Conservation (phyloP, 2,888 invertebrate species). For the Eulithis testata region DNA sequence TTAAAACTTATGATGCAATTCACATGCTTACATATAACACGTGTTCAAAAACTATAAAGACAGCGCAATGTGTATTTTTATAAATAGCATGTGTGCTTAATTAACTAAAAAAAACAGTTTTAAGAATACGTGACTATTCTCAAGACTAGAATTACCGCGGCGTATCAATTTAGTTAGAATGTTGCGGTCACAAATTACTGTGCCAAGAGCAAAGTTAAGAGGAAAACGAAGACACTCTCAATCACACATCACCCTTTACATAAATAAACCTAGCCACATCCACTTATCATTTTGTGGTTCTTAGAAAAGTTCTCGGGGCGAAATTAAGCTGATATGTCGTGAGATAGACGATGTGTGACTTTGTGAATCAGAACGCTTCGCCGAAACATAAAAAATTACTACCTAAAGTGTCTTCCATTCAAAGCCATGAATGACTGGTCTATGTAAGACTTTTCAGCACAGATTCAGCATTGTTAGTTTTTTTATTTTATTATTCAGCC, state of each 20-base stretch:
- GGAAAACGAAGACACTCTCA: constrained; percentile 36
- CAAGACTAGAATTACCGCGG: constrained; percentile 31
- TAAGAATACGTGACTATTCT: constrained; percentile 42
- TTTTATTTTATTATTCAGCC: not conserved
- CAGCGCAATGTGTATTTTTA: constrained; percentile 37
- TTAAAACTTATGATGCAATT: constrained; percentile 8
- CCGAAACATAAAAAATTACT: constrained; percentile 17
- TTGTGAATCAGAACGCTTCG: constrained; percentile 31
- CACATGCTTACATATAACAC: constrained; percentile 34
- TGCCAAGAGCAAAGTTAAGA: constrained; percentile 34
- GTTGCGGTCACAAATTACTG: constrained; percentile 38
- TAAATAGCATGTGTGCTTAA: constrained; percentile 37
- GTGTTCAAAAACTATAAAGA: constrained; percentile 32
- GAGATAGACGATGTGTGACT: constrained; percentile 25
- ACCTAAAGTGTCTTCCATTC: constrained; percentile 13
- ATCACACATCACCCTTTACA: constrained; percentile 34
- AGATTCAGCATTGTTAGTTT: not conserved
- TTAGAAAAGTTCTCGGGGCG: constrained; percentile 19
- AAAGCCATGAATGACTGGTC: constrained; percentile 9
- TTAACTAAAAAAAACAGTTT: constrained; percentile 35
- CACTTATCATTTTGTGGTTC: constrained; percentile 18
- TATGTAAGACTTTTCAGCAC: constrained; percentile 24
- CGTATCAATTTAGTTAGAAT: constrained; percentile 40
- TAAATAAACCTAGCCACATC: constrained; percentile 9
- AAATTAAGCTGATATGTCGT: constrained; percentile 9